Base-by-base conservation (phyloP, 2,888 invertebrate species). In the Trichacis sp. region DNA sequence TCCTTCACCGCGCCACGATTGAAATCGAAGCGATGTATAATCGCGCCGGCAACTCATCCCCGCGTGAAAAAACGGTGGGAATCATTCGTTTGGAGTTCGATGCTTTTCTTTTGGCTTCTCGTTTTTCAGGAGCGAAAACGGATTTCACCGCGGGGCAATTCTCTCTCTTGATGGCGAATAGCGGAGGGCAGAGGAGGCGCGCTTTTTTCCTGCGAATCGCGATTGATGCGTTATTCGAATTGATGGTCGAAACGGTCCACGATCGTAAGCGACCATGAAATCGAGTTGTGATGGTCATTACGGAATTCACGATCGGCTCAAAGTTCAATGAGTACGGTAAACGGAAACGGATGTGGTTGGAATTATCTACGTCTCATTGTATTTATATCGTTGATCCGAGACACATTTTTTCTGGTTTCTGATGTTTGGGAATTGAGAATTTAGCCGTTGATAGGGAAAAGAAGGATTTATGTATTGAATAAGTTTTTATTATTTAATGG, bases 1-100 rank as follows among this genome's bases (percentile, higher is more conserved):
- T 66, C 66, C 62, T 66, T 66, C 59, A 51, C 9, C 57, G 56
- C 66, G 59, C 51, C 62, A 62, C 55, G 62, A 62, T 66, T 66
- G 62, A 62, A 66, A 62, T 46, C 55, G 62, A 66, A 66, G 58
- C 66, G 61, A 66, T 59, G 52, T 51, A 66, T 62, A 66, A 62
- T 62, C 42, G 58, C 52, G 50, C 59, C 59, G 53, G 66, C 66
- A 59, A 66, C 59, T 62, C 66, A 66, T 62, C 51, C 33, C 24
- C 51, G 47, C 60, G 53, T 49, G 24, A 36, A 57, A 47, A 61
- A 58, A 62, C 46, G 54, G 57, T 55, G 30, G 36, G 19, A 29
- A 48, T 24, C 29, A 55, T 40, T 19, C 36, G 33, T 33, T 33
- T 33, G 33, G 33, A 24, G 24, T 24, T 3, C 8, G 4, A 5